These are phyloP conservation scores for Centropyge bicolor DNA, from an alignment of 2,797 vertebrate genomes.

Conservation along the genomic window DNA sequence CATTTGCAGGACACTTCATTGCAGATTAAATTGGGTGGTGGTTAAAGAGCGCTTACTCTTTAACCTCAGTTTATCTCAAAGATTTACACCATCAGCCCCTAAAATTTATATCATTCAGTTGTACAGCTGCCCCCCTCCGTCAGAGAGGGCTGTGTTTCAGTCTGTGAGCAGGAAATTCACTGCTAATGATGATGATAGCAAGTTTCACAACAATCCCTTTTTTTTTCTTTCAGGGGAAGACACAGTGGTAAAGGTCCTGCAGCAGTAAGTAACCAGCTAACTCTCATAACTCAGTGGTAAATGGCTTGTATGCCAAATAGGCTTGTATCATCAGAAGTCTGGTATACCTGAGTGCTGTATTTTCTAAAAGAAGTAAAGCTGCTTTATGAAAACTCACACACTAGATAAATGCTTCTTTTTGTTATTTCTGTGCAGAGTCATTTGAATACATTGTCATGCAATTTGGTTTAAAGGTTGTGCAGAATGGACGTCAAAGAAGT, in stretches of 20 bases:
- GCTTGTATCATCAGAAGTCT: neutral
- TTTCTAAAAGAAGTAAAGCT: neutral
- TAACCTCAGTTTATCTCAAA: neutral
- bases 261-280: conserved; percentile 87
- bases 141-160: neutral
- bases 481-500: neutral
- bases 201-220: conserved; percentile 39
- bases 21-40: neutral
- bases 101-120: neutral
- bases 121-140: neutral
- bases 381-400: neutral
- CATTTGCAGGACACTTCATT: neutral
- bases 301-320: neutral
- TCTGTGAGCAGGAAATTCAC: conserved; percentile 8
- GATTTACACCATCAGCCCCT: neutral
- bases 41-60: neutral
- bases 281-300: conserved; percentile 1
- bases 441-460: neutral
- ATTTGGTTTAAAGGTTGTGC: conserved; percentile 3
- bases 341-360: neutral
- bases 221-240: conserved; percentile 90
- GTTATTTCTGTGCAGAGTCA: neutral
- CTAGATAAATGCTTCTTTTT: neutral
- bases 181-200: neutral
- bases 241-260: conserved; percentile 95